Conservation (phyloP, 1,140 invertebrate species). For the Aleiodes sp. region DNA sequence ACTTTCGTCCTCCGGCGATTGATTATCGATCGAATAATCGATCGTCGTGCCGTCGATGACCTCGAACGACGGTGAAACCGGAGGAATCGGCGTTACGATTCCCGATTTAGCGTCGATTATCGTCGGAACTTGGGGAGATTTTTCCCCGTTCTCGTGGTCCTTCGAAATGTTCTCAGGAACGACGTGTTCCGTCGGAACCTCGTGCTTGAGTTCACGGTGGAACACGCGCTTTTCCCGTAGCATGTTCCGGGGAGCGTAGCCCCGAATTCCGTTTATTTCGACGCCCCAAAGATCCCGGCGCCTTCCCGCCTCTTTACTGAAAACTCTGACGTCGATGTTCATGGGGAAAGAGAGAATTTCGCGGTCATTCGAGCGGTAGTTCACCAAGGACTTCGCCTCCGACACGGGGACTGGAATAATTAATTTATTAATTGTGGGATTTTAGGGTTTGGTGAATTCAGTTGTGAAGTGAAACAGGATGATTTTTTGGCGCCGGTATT, state of each 20-base stretch:
- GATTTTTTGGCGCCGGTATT: no score
- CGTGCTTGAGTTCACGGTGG: constrained; percentile 53
- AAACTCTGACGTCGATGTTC: constrained; percentile 72
- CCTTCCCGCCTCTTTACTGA: constrained; percentile 76
- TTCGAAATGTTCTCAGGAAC: constrained; percentile 15
- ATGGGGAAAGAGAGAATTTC: constrained; percentile 72
- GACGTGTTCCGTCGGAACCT: constrained; percentile 63
- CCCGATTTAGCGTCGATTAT: constrained; percentile 31
- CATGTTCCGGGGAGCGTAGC: constrained; percentile 74
- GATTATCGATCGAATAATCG: constrained; percentile 43
- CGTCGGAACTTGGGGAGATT: background rate
- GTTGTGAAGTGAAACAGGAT: no score
- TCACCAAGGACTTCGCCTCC: constrained; percentile 69
- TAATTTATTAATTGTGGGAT: no score
- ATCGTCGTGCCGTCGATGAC: constrained; percentile 65
- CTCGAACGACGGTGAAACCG: constrained; percentile 55
- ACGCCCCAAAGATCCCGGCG: constrained; percentile 77
- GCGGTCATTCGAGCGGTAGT: constrained; percentile 68
- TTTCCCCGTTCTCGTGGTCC: background rate
- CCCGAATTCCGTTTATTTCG: constrained; percentile 74
- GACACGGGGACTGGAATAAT: constrained; percentile 72
- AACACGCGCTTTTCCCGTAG: constrained; percentile 67
- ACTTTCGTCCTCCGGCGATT: constrained; percentile 27
- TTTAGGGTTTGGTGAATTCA: no score
- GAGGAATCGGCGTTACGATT: constrained; percentile 33